These are phyloP conservation scores for Colletes collaris DNA, from an alignment of 2,888 invertebrate genomes.

Conservation along the genomic window DNA sequence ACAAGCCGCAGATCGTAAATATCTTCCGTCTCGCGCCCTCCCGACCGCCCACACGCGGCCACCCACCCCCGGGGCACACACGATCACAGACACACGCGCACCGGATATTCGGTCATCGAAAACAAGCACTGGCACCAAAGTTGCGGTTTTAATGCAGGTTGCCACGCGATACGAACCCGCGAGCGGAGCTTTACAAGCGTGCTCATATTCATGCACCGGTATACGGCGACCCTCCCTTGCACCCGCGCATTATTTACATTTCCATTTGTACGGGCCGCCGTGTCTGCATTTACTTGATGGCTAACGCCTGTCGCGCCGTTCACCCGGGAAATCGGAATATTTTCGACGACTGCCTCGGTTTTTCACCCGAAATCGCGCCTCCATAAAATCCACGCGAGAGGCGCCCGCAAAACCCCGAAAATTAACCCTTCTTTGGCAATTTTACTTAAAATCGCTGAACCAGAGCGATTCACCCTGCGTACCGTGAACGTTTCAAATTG, in stretches of 20 bases:
- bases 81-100: slow-evolving; percentile 6
- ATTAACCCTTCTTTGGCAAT: too few species aligned
- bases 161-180: slow-evolving; percentile 10
- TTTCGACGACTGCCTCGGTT: slow-evolving; percentile 1
- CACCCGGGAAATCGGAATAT: neutral
- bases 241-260: slow-evolving; percentile 34
- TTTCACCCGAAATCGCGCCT: neutral
- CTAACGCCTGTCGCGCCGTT: neutral
- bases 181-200: slow-evolving; percentile 5
- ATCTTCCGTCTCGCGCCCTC: slow-evolving; percentile 38
- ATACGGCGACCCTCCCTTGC: neutral
- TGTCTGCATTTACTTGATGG: slow-evolving; percentile 12
- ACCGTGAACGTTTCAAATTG: too few species aligned
- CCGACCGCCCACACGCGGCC: slow-evolving; percentile 2
- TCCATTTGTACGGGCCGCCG: neutral
- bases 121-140: slow-evolving; percentile 44
- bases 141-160: slow-evolving; percentile 57
- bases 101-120: slow-evolving; percentile 46
- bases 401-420: too few species aligned
- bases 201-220: slow-evolving; percentile 9
- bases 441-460: too few species aligned
- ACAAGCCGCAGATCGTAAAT: slow-evolving; percentile 67
- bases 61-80: slow-evolving; percentile 10
- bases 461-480: too few species aligned
- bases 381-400: neutral